phyloP scores from a whole-genome alignment of 2,113 vertebrate species.

The Mobula hypostoma region DNA sequence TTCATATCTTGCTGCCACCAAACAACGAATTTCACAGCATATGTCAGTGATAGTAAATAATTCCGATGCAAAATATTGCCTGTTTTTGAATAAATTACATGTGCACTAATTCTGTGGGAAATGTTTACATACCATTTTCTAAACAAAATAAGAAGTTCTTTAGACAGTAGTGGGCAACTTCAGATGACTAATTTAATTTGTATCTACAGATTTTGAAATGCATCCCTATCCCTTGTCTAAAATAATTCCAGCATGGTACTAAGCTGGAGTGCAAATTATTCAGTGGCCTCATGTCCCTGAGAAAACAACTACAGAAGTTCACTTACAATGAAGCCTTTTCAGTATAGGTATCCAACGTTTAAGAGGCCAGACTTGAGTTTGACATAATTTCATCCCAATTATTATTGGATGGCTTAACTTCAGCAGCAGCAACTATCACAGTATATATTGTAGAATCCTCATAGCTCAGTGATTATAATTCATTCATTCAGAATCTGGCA shows the following conservation, averaged over 20 bases:
- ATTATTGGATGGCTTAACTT: background rate
- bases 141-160: too few species aligned
- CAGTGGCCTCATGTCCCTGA: too few species aligned
- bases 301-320: background rate
- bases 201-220: background rate
- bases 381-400: background rate
- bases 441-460: background rate
- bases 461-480: background rate
- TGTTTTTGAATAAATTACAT: too few species aligned
- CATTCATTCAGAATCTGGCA: background rate
- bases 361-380: background rate
- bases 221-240: background rate
- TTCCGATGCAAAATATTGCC: too few species aligned
- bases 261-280: background rate
- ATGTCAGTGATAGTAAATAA: too few species aligned
- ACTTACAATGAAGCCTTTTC: background rate
- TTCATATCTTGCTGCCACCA: too few species aligned
- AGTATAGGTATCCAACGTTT: background rate
- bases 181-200: too few species aligned
- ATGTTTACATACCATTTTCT: too few species aligned
- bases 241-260: background rate
- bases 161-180: too few species aligned
- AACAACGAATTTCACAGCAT: too few species aligned
- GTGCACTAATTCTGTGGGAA: too few species aligned
- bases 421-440: background rate